Evolutionary conservation across 1,140 invertebrate species (phyloP), one percentile per base, ranked within the genome.

Genomic region (Pseudomyrmex pallidus): DNA sequence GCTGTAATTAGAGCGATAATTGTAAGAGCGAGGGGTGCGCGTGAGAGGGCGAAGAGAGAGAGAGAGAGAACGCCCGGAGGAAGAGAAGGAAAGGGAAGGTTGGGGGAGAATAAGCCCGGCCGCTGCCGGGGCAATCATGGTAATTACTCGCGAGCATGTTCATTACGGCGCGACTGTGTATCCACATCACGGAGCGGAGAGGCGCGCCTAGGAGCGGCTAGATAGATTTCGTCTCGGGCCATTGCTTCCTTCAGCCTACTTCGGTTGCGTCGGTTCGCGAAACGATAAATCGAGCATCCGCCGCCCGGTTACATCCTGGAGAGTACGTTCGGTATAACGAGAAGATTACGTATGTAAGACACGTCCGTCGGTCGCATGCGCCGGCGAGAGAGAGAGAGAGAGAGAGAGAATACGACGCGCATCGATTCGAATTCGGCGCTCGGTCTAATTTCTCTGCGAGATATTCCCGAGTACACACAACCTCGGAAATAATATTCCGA

Each of bases 101-200:
- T 13, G 25, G 52, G 9, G 20, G 46, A 52, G 72, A 87, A 87
- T 87, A 82, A 87, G 64, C 68, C 52, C 62, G 54, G 25, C 70
- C 70, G 78, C 63, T 72, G 73, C 50, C 35, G 20, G 74, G n/a
- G 82, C 85, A 87, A 87, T 87, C 86, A 87, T 87, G 85, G 85
- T 87, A 87, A 87, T 87, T 87, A 87, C 74, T 87, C 82, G 85
- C 44, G 82, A 87, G 85, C 74, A 80, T 87, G 86, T 87, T 82
- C 85, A 87, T 87, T 85, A 82, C 74, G 52, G 25, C 52, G 67
- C 44, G 22, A 61, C 56, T 57, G 56, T 57, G 56, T 61, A 54
- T 46, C 59, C n/a, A 54, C 50, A 46, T 50, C 35, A 35, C 35
- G 35, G 5, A 35, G 35, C 35, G 35, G 76, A 59, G 77, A 84